Percentiles rank a stretch among this genome's conserved stretches.
Conservation (phyloP, 2,113 vertebrate species). For the Nansenia antarctica region DNA sequence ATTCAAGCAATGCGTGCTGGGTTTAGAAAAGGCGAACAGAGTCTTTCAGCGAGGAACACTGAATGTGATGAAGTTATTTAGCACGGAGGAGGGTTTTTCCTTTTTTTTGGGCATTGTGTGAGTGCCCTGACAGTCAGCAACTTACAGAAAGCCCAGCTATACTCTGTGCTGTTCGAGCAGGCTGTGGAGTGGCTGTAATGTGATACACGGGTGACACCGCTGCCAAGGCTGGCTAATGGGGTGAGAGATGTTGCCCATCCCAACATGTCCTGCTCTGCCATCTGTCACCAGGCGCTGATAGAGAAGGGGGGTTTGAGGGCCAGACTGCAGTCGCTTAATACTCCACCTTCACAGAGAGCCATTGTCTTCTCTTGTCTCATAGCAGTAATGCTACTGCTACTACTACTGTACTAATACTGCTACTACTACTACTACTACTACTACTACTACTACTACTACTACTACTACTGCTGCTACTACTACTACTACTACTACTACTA, state of each 20-base stretch:
- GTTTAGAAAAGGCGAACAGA: conserved; percentile 69
- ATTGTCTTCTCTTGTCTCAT: background rate
- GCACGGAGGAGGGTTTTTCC: too few relatives aligned
- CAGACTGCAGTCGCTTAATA: background rate
- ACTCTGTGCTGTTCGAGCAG: background rate
- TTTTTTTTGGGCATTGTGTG: too few relatives aligned
- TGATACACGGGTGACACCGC: background rate
- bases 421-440: too few relatives aligned
- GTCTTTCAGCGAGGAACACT: conserved; percentile 56
- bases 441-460: too few relatives aligned
- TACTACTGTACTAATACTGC: too few relatives aligned
- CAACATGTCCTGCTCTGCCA: conserved; percentile 43
- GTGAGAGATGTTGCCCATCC: conserved; percentile 23
- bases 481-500: too few relatives aligned
- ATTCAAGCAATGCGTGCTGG: conserved; percentile 64
- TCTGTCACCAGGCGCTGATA: conserved; percentile 44
- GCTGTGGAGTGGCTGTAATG: background rate
- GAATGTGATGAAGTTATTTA: background rate
- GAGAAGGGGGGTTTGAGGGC: background rate
- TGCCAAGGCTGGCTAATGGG: background rate
- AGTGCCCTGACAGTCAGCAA: background rate
- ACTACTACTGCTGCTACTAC: too few relatives aligned
- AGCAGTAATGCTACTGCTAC: too few relatives aligned
- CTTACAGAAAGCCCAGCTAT: background rate
- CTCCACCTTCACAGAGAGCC: background rate